phyloP scores from a whole-genome alignment of 2,888 invertebrate genomes.

The Oscheius sp. region DNA sequence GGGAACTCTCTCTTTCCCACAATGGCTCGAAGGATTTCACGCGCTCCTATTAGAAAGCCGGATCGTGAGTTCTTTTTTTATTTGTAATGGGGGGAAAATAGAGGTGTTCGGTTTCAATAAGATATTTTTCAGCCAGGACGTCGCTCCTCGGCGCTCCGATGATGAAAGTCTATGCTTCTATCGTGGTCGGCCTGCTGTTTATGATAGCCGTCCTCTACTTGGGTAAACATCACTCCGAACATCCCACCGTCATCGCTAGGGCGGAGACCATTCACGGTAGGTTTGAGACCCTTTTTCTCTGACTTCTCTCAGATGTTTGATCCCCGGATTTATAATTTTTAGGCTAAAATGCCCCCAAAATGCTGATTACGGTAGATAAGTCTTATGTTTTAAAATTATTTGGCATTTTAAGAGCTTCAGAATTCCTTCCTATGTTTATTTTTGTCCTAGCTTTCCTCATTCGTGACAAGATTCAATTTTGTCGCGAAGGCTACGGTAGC shows the following conservation, averaged over 20 bases:
- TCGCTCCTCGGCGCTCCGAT: slow-evolving; percentile 44
- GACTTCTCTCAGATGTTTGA: too few relatives aligned
- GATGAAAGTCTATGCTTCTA: slow-evolving; percentile 46
- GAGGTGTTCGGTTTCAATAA: neutral
- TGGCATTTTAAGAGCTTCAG: too few relatives aligned
- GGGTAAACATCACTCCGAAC: slow-evolving; percentile 48
- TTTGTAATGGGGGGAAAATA: neutral
- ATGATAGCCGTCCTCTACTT: slow-evolving; percentile 36
- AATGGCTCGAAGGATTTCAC: slow-evolving; percentile 2
- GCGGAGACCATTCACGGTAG: slow-evolving; percentile 45
- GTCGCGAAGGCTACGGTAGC: too few relatives aligned
- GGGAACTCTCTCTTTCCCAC: neutral
- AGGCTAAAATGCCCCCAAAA: too few relatives aligned
- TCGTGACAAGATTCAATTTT: too few relatives aligned
- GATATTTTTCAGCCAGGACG: slow-evolving; percentile 33
- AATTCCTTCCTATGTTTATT: too few relatives aligned
- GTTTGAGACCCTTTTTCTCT: neutral
- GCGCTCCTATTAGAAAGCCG: neutral
- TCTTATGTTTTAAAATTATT: too few relatives aligned
- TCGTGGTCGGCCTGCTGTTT: slow-evolving; percentile 32
- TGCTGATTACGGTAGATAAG: too few relatives aligned
- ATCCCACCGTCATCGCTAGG: slow-evolving; percentile 34
- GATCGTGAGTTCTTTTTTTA: slow-evolving; percentile 6
- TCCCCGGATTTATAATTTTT: too few relatives aligned
- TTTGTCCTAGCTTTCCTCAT: too few relatives aligned